These are phyloP conservation scores for Paraplagusia blochii DNA, from an alignment of 2,113 vertebrate genomes.

Conservation along the genomic window DNA sequence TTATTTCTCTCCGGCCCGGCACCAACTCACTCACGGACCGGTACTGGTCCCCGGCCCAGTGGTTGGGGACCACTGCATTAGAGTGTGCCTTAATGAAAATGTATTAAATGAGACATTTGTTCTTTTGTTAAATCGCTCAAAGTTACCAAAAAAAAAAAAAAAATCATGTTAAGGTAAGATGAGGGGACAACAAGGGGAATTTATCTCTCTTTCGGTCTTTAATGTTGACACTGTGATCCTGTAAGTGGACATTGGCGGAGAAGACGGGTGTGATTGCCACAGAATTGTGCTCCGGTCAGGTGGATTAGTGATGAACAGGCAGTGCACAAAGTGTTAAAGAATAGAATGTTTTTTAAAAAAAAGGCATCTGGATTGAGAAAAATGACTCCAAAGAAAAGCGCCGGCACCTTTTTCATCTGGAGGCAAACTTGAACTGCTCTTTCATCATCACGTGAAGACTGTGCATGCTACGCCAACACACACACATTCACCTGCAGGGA, in stretches of 20 bases:
- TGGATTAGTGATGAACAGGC: constrained; percentile 10
- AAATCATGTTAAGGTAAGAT: constrained; percentile 22
- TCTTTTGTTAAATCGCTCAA: constrained; percentile 27
- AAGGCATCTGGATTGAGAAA: constrained; percentile 74
- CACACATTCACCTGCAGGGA: constrained; percentile 49
- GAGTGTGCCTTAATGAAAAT: constrained; percentile 8
- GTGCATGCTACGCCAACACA: constrained; percentile 40
- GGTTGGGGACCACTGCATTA: too few species aligned
- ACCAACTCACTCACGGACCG: too few species aligned
- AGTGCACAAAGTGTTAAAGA: constrained; percentile 15
- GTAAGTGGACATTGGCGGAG: constrained; percentile 55
- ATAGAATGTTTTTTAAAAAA: constrained; percentile 24
- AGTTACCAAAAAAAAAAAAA: constrained; percentile 23
- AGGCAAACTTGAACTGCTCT: constrained; percentile 50
- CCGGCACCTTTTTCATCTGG: constrained; percentile 74
- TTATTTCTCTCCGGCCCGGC: too few species aligned
- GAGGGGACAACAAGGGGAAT: constrained; percentile 41
- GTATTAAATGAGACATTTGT: constrained; percentile 8
- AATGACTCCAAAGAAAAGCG: constrained; percentile 65
- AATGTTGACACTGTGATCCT: constrained; percentile 61
- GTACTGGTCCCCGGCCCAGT: too few species aligned
- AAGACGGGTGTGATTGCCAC: too few species aligned
- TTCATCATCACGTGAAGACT: constrained; percentile 67
- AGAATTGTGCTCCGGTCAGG: too few species aligned
- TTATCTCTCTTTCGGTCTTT: constrained; percentile 73